Conservation (phyloP, 2,797 vertebrate genomes). For the Etheostoma nigrum region DNA sequence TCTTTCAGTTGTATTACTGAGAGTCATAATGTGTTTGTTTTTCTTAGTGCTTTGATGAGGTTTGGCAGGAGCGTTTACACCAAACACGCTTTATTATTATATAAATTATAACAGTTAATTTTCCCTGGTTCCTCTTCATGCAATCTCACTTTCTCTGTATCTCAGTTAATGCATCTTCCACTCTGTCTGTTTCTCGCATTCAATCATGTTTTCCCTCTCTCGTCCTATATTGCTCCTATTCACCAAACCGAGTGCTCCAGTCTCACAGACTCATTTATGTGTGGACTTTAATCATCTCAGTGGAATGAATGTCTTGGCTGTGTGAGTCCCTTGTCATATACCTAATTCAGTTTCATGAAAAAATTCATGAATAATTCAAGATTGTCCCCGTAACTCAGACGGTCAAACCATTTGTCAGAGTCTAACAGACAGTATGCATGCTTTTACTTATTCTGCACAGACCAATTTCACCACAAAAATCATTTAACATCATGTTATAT, state of each 20-base stretch:
- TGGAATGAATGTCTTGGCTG: constrained; percentile 33
- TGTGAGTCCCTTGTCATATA: constrained; percentile 33
- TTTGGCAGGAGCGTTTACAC: constrained; percentile 26
- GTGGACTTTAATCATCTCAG: constrained; percentile 55
- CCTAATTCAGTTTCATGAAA: constrained; percentile 30
- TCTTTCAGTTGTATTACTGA: not conserved
- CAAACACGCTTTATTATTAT: constrained; percentile 47
- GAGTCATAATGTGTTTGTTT: constrained; percentile 1
- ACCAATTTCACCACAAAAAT: too few relatives aligned
- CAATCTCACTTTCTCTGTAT: constrained; percentile 12
- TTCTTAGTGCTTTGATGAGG: not conserved
- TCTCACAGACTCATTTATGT: constrained; percentile 45
- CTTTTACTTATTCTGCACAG: not conserved
- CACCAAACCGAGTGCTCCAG: constrained; percentile 46
- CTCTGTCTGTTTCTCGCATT: constrained; percentile 18
- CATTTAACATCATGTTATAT: not conserved
- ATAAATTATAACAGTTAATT: constrained; percentile 56
- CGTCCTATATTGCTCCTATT: constrained; percentile 57
- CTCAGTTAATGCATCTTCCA: constrained; percentile 12
- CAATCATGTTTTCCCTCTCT: constrained; percentile 27
- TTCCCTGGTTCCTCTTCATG: constrained; percentile 46
- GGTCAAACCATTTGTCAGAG: constrained; percentile 24
- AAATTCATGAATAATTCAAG: constrained; percentile 56
- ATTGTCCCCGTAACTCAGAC: constrained; percentile 31
- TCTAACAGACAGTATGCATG: not conserved